Base-by-base conservation (phyloP, 2,888 invertebrate genomes). In the Clepsis dumicolana region DNA sequence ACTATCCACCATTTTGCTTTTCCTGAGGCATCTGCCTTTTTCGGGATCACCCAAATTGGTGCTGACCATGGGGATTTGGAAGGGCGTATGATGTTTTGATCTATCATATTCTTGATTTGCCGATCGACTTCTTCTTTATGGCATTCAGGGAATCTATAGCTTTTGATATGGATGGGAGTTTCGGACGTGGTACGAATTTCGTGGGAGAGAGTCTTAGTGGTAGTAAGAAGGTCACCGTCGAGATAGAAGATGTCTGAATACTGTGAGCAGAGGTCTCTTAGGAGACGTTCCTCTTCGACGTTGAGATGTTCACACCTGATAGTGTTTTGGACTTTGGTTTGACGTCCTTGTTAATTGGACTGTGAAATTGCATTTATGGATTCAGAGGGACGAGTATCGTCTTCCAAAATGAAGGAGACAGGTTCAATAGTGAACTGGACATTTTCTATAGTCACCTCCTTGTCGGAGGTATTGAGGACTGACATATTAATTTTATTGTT, bases 401-500 rank as follows among this genome's bases (percentile, higher is more conserved):
- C 41, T n/a, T 44, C n/a, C 21, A 7, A 41, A 38, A 53, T 52
- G 14, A 18, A 29, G 5, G 60, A 25, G 10, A 53, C 44, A 24
- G 53, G 38, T 44, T 27, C 25, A 44, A 53, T 63, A 32, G 48
- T 59, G 25, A 65, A 60, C 0, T 24, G n/a, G n/a, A 68, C 65
- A 18, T 53, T n/a, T 64, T 68, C 61, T 41, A 68, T 41, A 14
- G 65, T 68, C 12, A 73, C 29, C 38, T 60, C 56, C 2, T 70
- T 50, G 2, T 70, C 60, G 0, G 66, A 60, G 14, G 70, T 71
- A 56, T 73, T 73, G 41, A 73, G 60, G 63, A 73, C 56, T n/a
- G 72, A 60, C 25, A 73, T 21, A 44, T 72, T 73, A 10, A 73
- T 53, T 66, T 38, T 60, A 0, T 65, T 71, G 52, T 72, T 73